These are phyloP conservation scores for Brachionus plicatilis DNA, from an alignment of 1,140 invertebrate species.

Conservation along the genomic window DNA sequence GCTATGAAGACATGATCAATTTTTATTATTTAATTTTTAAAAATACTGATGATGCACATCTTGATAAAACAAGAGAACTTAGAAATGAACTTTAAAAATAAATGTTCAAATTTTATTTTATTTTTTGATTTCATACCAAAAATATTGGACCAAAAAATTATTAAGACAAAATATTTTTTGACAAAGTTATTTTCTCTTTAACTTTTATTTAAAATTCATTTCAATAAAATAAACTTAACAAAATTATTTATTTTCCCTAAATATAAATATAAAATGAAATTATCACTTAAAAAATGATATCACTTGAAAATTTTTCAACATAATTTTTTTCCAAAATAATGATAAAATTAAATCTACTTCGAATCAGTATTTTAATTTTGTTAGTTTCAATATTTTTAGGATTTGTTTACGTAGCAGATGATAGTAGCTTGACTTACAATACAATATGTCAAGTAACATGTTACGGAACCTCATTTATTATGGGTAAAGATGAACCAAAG, in stretches of 20 bases:
- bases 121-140: background rate
- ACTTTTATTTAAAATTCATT: too few relatives aligned
- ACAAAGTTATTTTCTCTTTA: too few relatives aligned
- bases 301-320: too few relatives aligned
- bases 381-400: background rate
- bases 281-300: background rate
- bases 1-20: constrained; percentile 57
- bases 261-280: background rate
- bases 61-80: background rate
- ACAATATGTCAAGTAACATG: background rate
- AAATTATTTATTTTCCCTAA: background rate
- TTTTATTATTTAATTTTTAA: constrained; percentile 60
- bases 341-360: background rate
- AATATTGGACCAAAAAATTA: background rate
- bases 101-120: background rate
- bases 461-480: background rate
- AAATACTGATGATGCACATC: constrained; percentile 53
- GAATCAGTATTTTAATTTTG: background rate
- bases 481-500: background rate
- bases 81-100: constrained; percentile 7
- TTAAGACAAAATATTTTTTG: background rate
- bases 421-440: background rate
- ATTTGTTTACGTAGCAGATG: background rate
- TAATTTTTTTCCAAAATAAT: background rate
- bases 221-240: background rate